phyloP scores from a whole-genome alignment of 2,888 invertebrate species.

The Linnaemya vulpina region DNA sequence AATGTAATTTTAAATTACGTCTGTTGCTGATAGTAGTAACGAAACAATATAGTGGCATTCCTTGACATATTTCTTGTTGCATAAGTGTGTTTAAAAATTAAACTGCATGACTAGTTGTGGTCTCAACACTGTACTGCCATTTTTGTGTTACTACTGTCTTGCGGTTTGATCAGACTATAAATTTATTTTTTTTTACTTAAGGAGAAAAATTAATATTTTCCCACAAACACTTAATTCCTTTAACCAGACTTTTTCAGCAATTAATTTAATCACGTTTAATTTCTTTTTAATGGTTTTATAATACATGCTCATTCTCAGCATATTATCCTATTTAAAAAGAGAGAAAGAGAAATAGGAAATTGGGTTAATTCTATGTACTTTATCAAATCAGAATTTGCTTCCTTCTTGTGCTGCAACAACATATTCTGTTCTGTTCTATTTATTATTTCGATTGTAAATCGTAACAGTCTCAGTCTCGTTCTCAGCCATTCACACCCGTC shows the following conservation, averaged over 20 bases:
- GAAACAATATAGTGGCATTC: too few species aligned
- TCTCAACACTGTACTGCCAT: background rate
- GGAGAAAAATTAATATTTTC: constrained; percentile 28
- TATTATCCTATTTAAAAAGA: background rate
- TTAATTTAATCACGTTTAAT: constrained; percentile 50
- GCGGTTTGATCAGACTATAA: constrained; percentile 28
- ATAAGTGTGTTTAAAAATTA: too few species aligned
- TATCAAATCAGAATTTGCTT: constrained; percentile 40
- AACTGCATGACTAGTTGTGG: too few species aligned
- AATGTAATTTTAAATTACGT: too few species aligned
- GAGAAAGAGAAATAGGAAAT: constrained; percentile 33
- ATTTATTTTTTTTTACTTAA: constrained; percentile 14
- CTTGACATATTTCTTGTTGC: too few species aligned
- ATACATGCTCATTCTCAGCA: constrained; percentile 23
- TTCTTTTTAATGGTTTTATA: constrained; percentile 49
- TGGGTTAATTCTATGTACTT: constrained; percentile 69
- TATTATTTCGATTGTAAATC: constrained; percentile 36
- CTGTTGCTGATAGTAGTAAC: too few species aligned
- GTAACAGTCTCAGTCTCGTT: constrained; percentile 19
- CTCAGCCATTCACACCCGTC: constrained; percentile 27
- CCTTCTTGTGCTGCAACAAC: constrained; percentile 17
- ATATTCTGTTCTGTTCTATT: constrained; percentile 52
- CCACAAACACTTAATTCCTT: constrained; percentile 44
- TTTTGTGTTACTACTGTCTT: constrained; percentile 15
- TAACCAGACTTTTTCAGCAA: constrained; percentile 33